Evolutionary conservation across 23 tunicate genomes (phyloP).

Genomic region (Aplidium turbinatum): DNA sequence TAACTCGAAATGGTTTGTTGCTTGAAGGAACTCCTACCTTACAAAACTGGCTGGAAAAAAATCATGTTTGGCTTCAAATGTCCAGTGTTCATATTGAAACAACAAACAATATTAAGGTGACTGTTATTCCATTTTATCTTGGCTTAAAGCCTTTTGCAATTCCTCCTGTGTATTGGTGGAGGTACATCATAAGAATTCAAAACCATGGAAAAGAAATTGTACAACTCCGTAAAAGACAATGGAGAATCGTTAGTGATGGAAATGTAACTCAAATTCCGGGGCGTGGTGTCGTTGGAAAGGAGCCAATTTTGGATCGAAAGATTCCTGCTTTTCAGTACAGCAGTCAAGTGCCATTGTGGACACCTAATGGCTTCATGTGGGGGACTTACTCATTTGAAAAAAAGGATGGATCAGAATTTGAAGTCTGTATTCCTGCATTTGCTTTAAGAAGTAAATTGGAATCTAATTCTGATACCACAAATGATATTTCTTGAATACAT

Average conservation of each 20-base stretch:
- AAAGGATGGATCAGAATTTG: conserved; percentile 76
- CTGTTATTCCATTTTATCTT: conserved; percentile 89
- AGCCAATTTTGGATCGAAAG: conserved; percentile 59
- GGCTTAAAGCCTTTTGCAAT: conserved; percentile 42
- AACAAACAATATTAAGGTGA: conserved; percentile 68
- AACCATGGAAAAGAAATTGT: conserved; percentile 54
- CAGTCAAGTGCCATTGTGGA: conserved; percentile 76
- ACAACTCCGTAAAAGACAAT: conserved; percentile 65
- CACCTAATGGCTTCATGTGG: conserved; percentile 89
- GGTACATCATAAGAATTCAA: conserved; percentile 87
- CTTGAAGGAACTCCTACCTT: conserved; percentile 53
- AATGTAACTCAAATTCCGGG: conserved; percentile 77
- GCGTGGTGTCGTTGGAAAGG: conserved; percentile 91
- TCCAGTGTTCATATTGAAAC: conserved; percentile 88
- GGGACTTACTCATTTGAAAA: conserved; percentile 75
- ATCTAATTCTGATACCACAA: neutral
- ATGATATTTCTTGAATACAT: too few relatives aligned
- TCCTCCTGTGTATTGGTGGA: conserved; percentile 56
- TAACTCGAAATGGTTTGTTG: conserved; percentile 1
- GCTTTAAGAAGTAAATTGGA: conserved; percentile 60
- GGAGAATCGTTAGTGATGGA: conserved; percentile 93
- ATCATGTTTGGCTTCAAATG: conserved; percentile 76
- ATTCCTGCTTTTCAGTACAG: conserved; percentile 88
- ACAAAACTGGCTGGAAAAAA: conserved; percentile 67
- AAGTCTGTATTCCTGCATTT: conserved; percentile 81